phyloP scores from a whole-genome alignment of 2,113 vertebrate genomes.

The Corvus moneduloides region DNA sequence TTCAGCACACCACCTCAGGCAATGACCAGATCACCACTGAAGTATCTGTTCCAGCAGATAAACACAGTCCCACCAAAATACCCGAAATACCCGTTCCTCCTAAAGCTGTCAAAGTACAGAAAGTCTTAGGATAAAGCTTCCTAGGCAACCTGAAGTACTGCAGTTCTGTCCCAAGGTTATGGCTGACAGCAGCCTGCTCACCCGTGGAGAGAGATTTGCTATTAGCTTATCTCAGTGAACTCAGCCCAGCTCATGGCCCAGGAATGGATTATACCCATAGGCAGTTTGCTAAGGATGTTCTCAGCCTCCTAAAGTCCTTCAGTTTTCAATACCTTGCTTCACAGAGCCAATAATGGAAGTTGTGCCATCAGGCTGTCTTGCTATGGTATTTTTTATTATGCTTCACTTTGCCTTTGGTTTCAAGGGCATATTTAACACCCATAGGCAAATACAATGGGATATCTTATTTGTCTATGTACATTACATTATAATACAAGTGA shows the following conservation, averaged over 20 bases:
- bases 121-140: neutral
- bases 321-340: neutral
- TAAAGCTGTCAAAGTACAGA: neutral
- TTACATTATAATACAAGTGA: slow-evolving; percentile 15
- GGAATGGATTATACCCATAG: neutral
- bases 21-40: neutral
- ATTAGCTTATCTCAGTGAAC: neutral
- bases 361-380: neutral
- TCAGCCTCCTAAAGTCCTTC: neutral
- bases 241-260: neutral
- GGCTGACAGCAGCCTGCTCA: neutral
- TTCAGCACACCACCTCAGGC: neutral
- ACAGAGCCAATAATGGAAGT: neutral
- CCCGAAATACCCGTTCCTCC: neutral
- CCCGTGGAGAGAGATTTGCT: neutral
- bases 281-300: neutral
- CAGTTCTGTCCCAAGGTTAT: neutral
- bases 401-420: slow-evolving; percentile 6
- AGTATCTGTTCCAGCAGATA: neutral
- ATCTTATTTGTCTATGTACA: neutral
- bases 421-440: slow-evolving; percentile 35
- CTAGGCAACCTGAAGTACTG: neutral
- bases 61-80: neutral
- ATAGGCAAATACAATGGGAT: neutral
- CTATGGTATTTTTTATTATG: neutral